These are phyloP conservation scores for Machaerirhynchus nigripectus DNA, from an alignment of 2,113 vertebrate genomes.

Conservation along the genomic window DNA sequence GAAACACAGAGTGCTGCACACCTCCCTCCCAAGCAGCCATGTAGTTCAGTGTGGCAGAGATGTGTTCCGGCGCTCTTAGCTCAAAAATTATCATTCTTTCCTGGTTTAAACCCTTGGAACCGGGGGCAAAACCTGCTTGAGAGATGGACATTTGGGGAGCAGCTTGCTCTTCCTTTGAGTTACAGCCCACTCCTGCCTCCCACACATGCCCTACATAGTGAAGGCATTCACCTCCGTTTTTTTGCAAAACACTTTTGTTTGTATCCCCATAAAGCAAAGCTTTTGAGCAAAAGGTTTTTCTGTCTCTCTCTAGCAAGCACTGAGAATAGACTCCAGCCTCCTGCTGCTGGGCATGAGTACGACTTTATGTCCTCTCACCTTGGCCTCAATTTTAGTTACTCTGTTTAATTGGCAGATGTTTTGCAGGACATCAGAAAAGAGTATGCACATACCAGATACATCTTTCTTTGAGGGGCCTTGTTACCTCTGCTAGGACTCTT, in stretches of 20 bases:
- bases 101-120: neutral
- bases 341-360: neutral
- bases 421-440: neutral
- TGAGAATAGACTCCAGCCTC: neutral
- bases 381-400: neutral
- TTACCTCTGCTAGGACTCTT: neutral
- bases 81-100: neutral
- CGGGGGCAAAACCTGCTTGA: neutral
- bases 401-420: neutral
- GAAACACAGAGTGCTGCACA: neutral
- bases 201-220: fast-evolving
- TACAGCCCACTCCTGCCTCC: neutral
- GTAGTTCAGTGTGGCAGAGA: neutral
- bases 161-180: neutral
- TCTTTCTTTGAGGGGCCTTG: neutral
- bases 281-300: neutral
- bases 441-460: neutral
- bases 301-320: neutral
- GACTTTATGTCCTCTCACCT: neutral
- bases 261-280: neutral
- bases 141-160: neutral
- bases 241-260: neutral
- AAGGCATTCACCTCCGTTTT: neutral
- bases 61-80: neutral
- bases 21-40: neutral